Evolutionary conservation across 2,888 invertebrate genomes (phyloP).

Genomic region (Brachypterus glaber): DNA sequence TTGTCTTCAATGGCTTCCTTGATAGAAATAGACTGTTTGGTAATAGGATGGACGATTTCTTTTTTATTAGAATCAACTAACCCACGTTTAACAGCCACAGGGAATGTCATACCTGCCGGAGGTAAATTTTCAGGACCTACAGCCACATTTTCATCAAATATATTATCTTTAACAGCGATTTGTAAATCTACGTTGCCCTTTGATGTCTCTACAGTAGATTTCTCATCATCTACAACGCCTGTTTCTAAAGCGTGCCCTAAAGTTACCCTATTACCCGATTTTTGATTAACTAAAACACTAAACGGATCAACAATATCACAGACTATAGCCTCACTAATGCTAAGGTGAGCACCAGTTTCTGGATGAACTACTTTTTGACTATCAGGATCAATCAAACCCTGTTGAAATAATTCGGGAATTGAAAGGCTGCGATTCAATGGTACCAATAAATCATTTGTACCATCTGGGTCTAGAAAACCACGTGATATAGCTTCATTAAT

Average conservation of each 20-base stretch:
- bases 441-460: constrained; percentile 64
- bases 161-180: constrained; percentile 57
- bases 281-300: constrained; percentile 57
- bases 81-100: constrained; percentile 66
- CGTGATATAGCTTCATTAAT: constrained; percentile 77
- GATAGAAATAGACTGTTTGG: constrained; percentile 54
- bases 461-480: constrained; percentile 70
- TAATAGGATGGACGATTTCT: constrained; percentile 63
- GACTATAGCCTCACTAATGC: constrained; percentile 73
- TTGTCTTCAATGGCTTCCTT: constrained; percentile 62
- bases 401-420: constrained; percentile 72
- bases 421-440: constrained; percentile 74
- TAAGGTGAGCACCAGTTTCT: constrained; percentile 70
- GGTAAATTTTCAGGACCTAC: constrained; percentile 51
- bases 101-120: constrained; percentile 74
- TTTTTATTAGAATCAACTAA: constrained; percentile 58
- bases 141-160: constrained; percentile 45
- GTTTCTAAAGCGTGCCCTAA: constrained; percentile 66
- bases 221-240: constrained; percentile 61
- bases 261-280: constrained; percentile 55
- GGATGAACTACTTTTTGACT: constrained; percentile 76
- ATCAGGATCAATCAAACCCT: constrained; percentile 70
- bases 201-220: constrained; percentile 54
- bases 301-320: constrained; percentile 81
- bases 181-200: constrained; percentile 56